phyloP scores from a whole-genome alignment of 2,888 invertebrate species.

The Cacoxenus indagator region DNA sequence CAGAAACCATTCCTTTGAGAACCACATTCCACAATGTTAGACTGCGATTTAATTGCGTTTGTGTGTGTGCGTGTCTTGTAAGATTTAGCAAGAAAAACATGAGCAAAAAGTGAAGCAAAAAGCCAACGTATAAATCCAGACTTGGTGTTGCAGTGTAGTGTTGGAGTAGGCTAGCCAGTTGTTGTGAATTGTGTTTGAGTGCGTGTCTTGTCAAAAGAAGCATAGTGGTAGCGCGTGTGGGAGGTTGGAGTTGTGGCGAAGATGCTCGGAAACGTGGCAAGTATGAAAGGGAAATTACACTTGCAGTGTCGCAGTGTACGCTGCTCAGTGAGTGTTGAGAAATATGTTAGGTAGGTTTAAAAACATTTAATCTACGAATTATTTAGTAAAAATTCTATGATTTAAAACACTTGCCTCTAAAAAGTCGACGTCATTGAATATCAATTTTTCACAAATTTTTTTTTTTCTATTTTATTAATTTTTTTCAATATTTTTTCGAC shows the following conservation, averaged over 20 bases:
- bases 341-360: slow-evolving; percentile 27
- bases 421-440: slow-evolving; percentile 11
- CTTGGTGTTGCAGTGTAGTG: no score
- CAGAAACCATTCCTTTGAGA: no score
- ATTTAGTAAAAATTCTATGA: slow-evolving; percentile 11
- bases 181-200: no score
- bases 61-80: no score
- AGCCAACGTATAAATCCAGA: no score
- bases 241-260: background rate
- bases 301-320: slow-evolving; percentile 12
- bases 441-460: slow-evolving; percentile 30
- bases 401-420: background rate
- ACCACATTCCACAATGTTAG: no score
- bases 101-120: no score
- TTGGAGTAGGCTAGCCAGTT: no score
- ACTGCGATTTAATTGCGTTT: no score
- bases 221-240: no score
- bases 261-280: background rate
- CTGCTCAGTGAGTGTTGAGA: slow-evolving; percentile 38
- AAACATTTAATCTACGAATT: background rate
- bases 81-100: no score
- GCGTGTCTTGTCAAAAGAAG: no score
- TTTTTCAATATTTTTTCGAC: slow-evolving; percentile 2
- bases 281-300: background rate
- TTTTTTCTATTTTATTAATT: background rate